A percentile compares a stretch with the other conserved stretches of the same genome.
phyloP scores from a whole-genome alignment of 1,140 invertebrate genomes.

The Lucilia cuprina region DNA sequence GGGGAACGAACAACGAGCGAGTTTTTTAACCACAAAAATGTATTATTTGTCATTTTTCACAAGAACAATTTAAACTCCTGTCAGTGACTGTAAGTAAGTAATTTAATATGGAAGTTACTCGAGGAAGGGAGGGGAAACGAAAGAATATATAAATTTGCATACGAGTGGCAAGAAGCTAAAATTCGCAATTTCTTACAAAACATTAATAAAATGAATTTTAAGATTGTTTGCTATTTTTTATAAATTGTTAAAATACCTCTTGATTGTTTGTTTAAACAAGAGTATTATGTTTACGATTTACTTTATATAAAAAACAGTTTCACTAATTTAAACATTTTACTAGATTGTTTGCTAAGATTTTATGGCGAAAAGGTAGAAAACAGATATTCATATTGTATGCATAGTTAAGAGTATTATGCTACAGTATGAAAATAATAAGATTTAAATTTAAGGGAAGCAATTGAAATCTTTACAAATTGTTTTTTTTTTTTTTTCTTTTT shows the following conservation, averaged over 20 bases:
- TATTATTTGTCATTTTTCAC: conserved; percentile 24
- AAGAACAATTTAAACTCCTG: background rate
- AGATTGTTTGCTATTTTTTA: background rate
- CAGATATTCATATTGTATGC: background rate
- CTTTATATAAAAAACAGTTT: background rate
- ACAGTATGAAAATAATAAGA: background rate
- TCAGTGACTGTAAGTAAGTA: background rate
- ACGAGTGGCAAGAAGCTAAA: background rate
- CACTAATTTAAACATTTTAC: conserved; percentile 16
- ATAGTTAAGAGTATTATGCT: background rate
- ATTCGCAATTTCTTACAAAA: conserved; percentile 2
- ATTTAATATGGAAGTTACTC: background rate
- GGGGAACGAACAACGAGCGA: too few relatives aligned
- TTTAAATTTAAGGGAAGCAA: background rate
- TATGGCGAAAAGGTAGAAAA: background rate
- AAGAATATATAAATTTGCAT: background rate
- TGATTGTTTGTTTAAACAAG: conserved; percentile 27
- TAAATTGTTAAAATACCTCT: conserved; percentile 17
- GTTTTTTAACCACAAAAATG: conserved; percentile 18
- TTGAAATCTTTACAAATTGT: background rate
- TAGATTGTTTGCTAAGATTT: background rate
- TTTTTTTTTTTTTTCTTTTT: too few relatives aligned
- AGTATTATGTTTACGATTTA: conserved; percentile 16
- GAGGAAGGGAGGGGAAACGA: background rate
- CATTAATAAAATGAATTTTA: background rate